phyloP scores from a whole-genome alignment of 2,113 vertebrate genomes.

The Ranitomeya variabilis region DNA sequence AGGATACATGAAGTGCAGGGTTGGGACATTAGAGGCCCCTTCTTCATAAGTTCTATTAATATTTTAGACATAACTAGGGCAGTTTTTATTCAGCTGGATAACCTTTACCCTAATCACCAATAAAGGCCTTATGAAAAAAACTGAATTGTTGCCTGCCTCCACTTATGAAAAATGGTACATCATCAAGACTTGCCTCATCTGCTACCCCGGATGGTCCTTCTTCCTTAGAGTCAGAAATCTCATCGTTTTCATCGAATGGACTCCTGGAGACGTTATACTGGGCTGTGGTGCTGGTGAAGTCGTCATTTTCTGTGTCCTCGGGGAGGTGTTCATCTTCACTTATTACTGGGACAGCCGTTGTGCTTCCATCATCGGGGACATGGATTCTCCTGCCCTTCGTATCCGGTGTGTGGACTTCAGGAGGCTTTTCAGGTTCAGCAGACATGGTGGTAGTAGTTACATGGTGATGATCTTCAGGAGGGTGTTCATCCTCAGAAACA shows the following conservation, averaged over 20 bases:
- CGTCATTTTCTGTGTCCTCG: background rate
- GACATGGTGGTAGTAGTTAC: background rate
- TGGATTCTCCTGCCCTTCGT: constrained; percentile 10
- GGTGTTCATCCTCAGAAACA: constrained; percentile 13
- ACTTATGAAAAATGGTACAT: background rate
- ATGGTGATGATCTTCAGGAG: constrained; percentile 8
- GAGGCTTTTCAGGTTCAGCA: background rate
- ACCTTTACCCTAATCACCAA: too few relatives aligned
- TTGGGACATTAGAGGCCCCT: too few relatives aligned
- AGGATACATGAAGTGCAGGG: too few relatives aligned
- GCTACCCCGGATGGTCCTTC: background rate
- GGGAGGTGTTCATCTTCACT: background rate
- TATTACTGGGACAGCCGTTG: constrained; percentile 2
- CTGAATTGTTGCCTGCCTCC: background rate
- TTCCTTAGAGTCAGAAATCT: constrained; percentile 21
- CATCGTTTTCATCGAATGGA: constrained; percentile 14
- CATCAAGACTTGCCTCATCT: background rate
- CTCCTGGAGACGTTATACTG: background rate
- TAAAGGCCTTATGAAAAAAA: background rate
- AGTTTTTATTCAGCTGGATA: too few relatives aligned
- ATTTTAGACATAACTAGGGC: too few relatives aligned
- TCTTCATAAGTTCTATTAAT: too few relatives aligned
- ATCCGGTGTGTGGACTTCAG: background rate
- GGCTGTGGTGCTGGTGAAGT: background rate
- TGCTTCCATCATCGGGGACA: background rate